Base-by-base conservation (phyloP, 2,888 invertebrate species). In the Mantis religiosa region DNA sequence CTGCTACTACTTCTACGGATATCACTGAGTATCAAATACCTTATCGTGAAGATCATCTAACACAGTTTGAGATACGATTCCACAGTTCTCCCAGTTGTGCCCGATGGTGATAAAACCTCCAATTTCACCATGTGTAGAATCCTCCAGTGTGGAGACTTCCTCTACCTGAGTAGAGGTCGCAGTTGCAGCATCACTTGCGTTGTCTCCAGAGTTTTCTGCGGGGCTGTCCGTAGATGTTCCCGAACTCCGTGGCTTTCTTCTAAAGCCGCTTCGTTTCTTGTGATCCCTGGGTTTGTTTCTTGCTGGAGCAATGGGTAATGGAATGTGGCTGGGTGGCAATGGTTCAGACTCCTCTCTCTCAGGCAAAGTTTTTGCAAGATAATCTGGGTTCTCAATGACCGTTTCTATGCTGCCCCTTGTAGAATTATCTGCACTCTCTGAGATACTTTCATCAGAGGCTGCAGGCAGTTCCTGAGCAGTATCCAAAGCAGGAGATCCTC, bases 41-140 rank as follows among this genome's bases (percentile, higher is more conserved):
- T 95, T 96, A 90, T 96, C 96, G 91, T 96, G 95, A 85, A 97
- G 93, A 91, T 96, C 96, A 91, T 95, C 94, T 28, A 96, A 92
- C 8, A 95, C 94, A 89, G 95, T 94, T 89, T 94, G 94, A 87
- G 95, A 95, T 25, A 96, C 94, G 47, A 96, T 93, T 12, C 94
- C 95, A 82, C 95, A 92, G 81, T 95, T 95, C 91, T 96, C 96
- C 96, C 96, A 96, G 81, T 92, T 91, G n/a, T 41, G 86, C 1
- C 87, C 87, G 27, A n/a, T 6, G n/a, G 30, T 20, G 12, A 81
- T 30, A 1, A 30, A 28, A 1, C 12, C 82, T 27, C 27, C 28
- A 3, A 27, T 30, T 15, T 82, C 27, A 1, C 47, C 83, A 27
- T 82, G n/a, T 15, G 47, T 28, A 1, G 28, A 41, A 1, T 83